Conservation (phyloP, 2,113 vertebrate genomes). For the Notarius lentiginosus region DNA sequence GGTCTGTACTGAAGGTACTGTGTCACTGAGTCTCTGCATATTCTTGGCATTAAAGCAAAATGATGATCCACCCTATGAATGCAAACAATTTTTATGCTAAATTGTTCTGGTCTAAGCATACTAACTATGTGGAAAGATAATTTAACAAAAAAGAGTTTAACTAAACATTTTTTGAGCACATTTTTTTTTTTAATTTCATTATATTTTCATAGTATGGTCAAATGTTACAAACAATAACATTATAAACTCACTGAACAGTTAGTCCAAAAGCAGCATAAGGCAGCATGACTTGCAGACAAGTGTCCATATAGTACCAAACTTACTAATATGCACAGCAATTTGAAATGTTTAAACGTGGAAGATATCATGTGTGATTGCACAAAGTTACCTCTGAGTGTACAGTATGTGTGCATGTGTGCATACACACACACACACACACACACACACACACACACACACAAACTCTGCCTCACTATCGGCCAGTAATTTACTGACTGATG, state of each 20-base stretch:
- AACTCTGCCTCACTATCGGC: too few species aligned
- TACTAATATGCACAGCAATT: background rate
- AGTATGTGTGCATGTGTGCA: background rate
- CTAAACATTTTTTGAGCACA: background rate
- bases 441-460: background rate
- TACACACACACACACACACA: background rate
- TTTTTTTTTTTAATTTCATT: background rate
- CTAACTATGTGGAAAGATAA: background rate
- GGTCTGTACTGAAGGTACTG: slow-evolving; percentile 76
- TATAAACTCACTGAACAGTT: background rate
- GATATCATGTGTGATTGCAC: background rate
- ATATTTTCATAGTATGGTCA: background rate
- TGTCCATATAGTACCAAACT: background rate
- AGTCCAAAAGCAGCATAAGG: background rate
- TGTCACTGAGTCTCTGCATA: slow-evolving; percentile 67
- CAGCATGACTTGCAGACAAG: background rate
- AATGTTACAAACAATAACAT: background rate
- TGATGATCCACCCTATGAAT: slow-evolving; percentile 57
- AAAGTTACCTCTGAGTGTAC: background rate
- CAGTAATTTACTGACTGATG: background rate
- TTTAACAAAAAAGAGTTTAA: background rate
- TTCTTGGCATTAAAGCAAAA: slow-evolving; percentile 52
- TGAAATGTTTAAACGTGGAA: background rate
- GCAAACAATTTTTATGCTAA: background rate
- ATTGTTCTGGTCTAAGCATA: background rate